Base-by-base conservation (phyloP, 2,113 vertebrate genomes). In the Uria lomvia region DNA sequence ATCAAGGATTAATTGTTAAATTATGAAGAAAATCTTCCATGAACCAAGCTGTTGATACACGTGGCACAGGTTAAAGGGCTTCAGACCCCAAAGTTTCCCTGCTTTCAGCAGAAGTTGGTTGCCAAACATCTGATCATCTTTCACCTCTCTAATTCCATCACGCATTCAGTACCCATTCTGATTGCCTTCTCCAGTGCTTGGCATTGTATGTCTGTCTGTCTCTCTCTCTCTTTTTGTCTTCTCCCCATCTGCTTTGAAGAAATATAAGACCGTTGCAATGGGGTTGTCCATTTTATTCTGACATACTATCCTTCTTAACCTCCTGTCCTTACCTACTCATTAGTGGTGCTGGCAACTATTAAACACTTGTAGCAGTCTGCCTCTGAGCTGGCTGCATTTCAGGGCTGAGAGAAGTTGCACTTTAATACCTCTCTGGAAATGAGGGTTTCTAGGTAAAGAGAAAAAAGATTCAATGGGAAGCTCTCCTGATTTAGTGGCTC, bases 261-360 rank as follows among this genome's bases (percentile, higher is more conserved):
- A 89, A 75, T 62, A 22, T 3, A 78, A 81, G 43, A 71, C 17
- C 53, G 91, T 66, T 70, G 65, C 78, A 94, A 94, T 24, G 23
- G 7, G 5, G 14, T 29, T 77, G 40, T 85, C 87, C 3, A 9
- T 91, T 97, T 94, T 78, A 87, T 85, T 87, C 45, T 0, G 0
- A 52, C 29, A 34, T 12, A 12, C 20, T 38, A 30, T 78, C 19
- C 47, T 86, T 63, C 75, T 92, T 89, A 91, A 87, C 60, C 83
- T 92, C 27, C 60, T 84, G 60, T 90, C 52, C 65, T 87, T 96
- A 85, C n/a, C 60, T 86, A 56, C 79, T 49, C 73, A 68, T 97
- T 85, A 79, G 43, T 73, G 66, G 32, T 91, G 65, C 58, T 85
- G 80, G 86, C 53, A 94, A 34, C 22, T 26, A 75, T 81, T 86